Base-by-base conservation (phyloP, 2,113 vertebrate genomes). In the Halcyon senegalensis region DNA sequence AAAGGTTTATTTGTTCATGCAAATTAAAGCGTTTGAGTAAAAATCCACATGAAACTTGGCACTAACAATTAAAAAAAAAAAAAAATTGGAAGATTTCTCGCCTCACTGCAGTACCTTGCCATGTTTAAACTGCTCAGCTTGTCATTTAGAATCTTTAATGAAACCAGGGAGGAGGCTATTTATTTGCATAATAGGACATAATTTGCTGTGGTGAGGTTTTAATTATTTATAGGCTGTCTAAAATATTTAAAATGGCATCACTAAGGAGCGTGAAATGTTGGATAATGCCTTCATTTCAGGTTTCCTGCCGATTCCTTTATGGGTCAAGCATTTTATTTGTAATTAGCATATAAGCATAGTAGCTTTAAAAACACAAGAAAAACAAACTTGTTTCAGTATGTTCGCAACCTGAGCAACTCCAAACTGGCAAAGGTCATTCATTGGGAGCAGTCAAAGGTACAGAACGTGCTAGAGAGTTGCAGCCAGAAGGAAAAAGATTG, bases 151-250 rank as follows among this genome's bases (percentile, higher is more conserved):
- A 97, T 98, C 97, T 97, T 97, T 98, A 98, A 98, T 98, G 98
- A 98, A 98, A 97, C 97, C 56, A 24, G 97, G 97, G 97, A 98
- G 98, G 98, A 98, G 97, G 98, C 97, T 98, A 98, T 98, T 98
- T 98, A 98, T 98, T 98, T 98, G 98, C 98, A 98, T 98, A 98
- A 98, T 98, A 98, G 98, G 97, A 98, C 98, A 98, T 98, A 98
- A 98, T 98, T 98, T 98, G 97, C 97, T 97, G 97, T 98, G 97
- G 98, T 98, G 97, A 97, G 84, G 90, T 97, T 98, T 98, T 98
- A 98, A 98, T 98, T 98, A 98, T 98, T 98, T 98, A 98, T 98
- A 97, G 97, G 60, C 97, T 96, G 96, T 97, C 97, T 98, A 95
- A 98, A 98, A 98, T 98, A 98, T 98, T 98, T 98, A 98, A 98